Evolutionary conservation across 2,888 invertebrate species (phyloP).

Genomic region (Craniophora ligustri): DNA sequence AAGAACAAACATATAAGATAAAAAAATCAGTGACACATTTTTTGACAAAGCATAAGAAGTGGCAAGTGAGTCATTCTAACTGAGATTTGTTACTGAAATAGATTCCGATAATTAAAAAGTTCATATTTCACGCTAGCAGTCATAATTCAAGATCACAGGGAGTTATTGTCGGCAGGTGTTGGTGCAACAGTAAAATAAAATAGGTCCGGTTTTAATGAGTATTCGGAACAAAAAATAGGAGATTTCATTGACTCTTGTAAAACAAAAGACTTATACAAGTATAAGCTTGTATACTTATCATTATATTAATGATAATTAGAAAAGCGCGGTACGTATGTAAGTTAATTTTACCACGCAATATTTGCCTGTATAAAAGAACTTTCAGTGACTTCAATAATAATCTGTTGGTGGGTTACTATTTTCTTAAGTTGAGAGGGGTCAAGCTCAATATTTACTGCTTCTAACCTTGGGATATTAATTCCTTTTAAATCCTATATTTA

Average conservation of each 20-base stretch:
- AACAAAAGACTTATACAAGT: too few species aligned
- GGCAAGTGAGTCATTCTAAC: conserved; percentile 26
- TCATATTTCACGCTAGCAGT: conserved; percentile 35
- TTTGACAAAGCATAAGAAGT: background rate
- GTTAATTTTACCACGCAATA: too few species aligned
- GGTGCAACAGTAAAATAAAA: conserved; percentile 9
- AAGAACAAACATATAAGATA: background rate
- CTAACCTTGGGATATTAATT: too few species aligned
- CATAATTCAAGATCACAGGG: conserved; percentile 36
- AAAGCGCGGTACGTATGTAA: too few species aligned
- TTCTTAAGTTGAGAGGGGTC: too few species aligned
- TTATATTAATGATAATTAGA: too few species aligned
- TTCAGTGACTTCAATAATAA: too few species aligned
- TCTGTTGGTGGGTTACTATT: too few species aligned
- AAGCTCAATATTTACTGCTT: too few species aligned
- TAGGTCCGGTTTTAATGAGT: conserved; percentile 2
- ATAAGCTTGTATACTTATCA: too few species aligned
- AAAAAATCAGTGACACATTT: background rate
- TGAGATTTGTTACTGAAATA: conserved; percentile 46
- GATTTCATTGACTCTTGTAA: background rate
- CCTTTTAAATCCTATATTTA: too few species aligned
- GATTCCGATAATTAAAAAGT: conserved; percentile 52
- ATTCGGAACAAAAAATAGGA: background rate
- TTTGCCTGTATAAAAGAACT: too few species aligned
- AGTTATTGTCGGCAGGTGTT: conserved; percentile 38